A percentile compares a stretch with the other conserved stretches of the same genome.
Conservation (phyloP, 2,113 vertebrate species). For the Agelaius tricolor region DNA sequence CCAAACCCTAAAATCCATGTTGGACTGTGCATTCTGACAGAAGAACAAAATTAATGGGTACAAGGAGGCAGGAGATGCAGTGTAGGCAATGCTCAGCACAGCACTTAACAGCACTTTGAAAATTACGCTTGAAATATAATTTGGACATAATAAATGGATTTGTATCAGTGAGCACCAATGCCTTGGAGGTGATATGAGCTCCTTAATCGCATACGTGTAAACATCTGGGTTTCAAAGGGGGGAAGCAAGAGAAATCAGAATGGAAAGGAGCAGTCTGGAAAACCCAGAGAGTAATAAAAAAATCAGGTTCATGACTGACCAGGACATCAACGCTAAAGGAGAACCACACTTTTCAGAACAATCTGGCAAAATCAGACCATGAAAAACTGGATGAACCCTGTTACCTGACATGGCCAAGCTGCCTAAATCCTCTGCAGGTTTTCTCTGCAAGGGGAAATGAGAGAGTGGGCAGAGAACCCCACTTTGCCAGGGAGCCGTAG, state of each 20-base stretch:
- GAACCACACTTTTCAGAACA: not conserved
- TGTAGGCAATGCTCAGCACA: not conserved
- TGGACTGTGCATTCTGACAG: not conserved
- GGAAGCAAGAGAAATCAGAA: not conserved
- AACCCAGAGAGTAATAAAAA: not conserved
- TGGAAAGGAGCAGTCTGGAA: not conserved
- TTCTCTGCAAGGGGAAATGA: accelerated
- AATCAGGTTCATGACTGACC: not conserved
- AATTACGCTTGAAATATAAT: not conserved
- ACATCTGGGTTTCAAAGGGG: not conserved
- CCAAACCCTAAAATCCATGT: not conserved
- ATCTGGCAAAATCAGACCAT: not conserved
- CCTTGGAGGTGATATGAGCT: not conserved
- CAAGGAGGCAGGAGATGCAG: not conserved
- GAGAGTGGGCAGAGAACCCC: not conserved
- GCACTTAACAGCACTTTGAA: not conserved
- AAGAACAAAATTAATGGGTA: not conserved
- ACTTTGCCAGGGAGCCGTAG: not conserved
- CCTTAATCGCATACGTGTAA: not conserved
- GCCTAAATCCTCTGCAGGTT: not conserved
- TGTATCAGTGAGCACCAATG: slow-evolving; percentile 8
- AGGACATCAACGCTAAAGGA: slow-evolving; percentile 2
- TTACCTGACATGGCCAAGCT: not conserved
- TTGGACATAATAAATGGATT: not conserved
- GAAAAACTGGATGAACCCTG: not conserved